Conservation (phyloP, 2,888 invertebrate species). For the Acanthosepion pharaonis region DNA sequence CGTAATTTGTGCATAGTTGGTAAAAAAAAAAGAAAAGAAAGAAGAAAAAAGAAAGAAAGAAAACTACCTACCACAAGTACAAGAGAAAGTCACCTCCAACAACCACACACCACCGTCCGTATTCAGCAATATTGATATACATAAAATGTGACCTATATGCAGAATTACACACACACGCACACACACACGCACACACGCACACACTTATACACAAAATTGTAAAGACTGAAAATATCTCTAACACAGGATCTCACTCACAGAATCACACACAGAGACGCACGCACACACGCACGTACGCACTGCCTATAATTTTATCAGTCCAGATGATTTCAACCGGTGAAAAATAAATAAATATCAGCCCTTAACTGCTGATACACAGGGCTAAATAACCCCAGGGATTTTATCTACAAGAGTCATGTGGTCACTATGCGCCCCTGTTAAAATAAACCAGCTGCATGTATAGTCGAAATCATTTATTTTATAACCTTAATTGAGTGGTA, state of each 20-base stretch:
- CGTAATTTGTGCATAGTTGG: too few relatives aligned
- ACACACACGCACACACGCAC: neutral
- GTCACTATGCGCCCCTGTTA: neutral
- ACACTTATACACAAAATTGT: neutral
- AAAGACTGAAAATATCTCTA: too few relatives aligned
- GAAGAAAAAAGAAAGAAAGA: too few relatives aligned
- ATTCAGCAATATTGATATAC: too few relatives aligned
- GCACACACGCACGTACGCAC: neutral
- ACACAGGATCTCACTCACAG: neutral
- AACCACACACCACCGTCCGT: too few relatives aligned
- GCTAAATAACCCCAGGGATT: neutral
- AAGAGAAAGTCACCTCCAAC: too few relatives aligned
- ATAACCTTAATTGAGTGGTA: too few relatives aligned
- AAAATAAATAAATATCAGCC: neutral
- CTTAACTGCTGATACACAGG: neutral
- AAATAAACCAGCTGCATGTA: neutral
- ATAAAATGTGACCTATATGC: too few relatives aligned
- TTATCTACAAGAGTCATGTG: neutral
- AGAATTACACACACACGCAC: too few relatives aligned
- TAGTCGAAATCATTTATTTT: too few relatives aligned
- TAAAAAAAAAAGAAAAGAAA: too few relatives aligned
- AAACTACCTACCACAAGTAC: too few relatives aligned
- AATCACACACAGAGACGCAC: neutral
- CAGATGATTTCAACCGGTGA: slow-evolving; percentile 33
- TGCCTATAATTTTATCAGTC: neutral